phyloP scores from a whole-genome alignment of 37 sponge, comb jelly and placozoan genomes.

The Crambe crambe region DNA sequence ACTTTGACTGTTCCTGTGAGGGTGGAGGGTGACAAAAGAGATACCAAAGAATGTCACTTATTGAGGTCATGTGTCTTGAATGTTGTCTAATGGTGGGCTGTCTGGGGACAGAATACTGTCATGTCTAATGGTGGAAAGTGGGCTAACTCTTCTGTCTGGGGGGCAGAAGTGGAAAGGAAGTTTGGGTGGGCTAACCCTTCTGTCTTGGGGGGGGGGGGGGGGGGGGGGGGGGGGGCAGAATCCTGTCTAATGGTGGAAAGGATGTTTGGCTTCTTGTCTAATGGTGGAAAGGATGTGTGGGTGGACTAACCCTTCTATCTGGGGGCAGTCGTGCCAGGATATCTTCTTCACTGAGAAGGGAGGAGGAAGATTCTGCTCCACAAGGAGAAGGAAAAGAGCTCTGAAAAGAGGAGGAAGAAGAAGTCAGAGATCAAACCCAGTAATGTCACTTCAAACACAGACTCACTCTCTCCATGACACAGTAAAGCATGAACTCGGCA shows the following conservation, averaged over 20 bases:
- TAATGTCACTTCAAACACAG: background rate
- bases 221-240: background rate
- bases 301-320: background rate
- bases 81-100: background rate
- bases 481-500: conserved; percentile 75
- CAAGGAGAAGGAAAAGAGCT: conserved; percentile 81
- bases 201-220: background rate
- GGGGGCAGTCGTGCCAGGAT: conserved; percentile 43
- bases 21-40: background rate
- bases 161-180: too few relatives aligned
- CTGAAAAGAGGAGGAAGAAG: conserved; percentile 10
- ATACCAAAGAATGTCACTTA: background rate
- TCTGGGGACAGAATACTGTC: too few relatives aligned
- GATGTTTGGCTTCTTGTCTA: background rate
- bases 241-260: background rate
- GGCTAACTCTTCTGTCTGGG: too few relatives aligned
- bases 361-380: conserved; percentile 70
- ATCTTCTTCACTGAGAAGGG: conserved; percentile 68
- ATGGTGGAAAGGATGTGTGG: background rate
- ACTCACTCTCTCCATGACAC: conserved; percentile 80
- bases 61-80: background rate
- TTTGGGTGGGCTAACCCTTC: too few relatives aligned
- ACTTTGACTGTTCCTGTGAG: conserved; percentile 32
- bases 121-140: too few relatives aligned
- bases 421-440: background rate